Evolutionary conservation across 2,797 vertebrate species (phyloP).

Genomic region (Columba guinea): DNA sequence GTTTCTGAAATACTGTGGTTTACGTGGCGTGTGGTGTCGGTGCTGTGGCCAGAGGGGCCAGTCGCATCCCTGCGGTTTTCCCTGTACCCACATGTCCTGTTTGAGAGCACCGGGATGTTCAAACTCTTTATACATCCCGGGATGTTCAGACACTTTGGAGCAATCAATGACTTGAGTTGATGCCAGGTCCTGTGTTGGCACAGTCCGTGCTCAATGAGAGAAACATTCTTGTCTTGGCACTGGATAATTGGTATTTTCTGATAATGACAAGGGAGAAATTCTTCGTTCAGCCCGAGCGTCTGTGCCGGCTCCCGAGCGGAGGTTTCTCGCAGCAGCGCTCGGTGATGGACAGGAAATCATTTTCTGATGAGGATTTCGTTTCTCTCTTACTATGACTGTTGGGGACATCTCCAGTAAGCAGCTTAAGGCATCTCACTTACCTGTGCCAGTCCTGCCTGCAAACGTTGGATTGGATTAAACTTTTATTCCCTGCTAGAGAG

Average conservation of each 20-base stretch:
- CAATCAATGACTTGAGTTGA: neutral
- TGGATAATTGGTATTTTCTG: neutral
- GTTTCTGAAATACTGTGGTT: neutral
- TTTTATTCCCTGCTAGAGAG: neutral
- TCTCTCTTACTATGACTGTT: neutral
- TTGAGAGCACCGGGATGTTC: fast-evolving
- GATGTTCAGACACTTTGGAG: fast-evolving
- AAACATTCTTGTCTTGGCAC: neutral
- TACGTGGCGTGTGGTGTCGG: neutral
- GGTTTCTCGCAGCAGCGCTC: neutral
- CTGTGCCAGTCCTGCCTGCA: neutral
- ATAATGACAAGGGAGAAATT: neutral
- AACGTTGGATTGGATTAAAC: neutral
- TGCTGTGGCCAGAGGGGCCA: neutral
- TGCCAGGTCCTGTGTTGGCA: fast-evolving
- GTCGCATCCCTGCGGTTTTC: neutral
- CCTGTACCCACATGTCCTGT: neutral
- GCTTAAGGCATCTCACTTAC: slow-evolving; percentile 33
- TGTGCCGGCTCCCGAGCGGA: neutral
- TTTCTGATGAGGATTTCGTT: neutral
- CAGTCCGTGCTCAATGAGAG: neutral
- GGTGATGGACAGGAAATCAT: neutral
- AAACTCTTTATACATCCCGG: too few species aligned
- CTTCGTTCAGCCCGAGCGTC: neutral
- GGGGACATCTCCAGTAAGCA: neutral